Percentiles rank a stretch among this genome's conserved stretches.
These are phyloP conservation scores for Escarpia spicata DNA, from an alignment of 2,888 invertebrate species.

Conservation along the genomic window DNA sequence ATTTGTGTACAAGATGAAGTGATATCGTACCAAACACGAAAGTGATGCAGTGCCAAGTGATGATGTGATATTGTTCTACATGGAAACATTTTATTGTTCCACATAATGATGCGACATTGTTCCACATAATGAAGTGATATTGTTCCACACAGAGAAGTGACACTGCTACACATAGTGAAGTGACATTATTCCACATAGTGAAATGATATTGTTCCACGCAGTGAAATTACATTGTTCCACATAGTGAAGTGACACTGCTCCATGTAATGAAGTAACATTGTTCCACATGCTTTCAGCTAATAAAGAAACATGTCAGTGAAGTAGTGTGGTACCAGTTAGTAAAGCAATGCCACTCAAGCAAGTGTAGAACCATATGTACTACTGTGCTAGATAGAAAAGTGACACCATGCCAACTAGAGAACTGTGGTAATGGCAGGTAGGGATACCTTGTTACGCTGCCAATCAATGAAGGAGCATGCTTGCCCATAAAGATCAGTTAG, in stretches of 20 bases:
- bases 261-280: background rate
- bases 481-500: background rate
- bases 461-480: background rate
- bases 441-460: no score
- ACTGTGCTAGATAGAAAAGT: no score
- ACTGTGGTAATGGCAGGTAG: background rate
- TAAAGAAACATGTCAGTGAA: background rate
- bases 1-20: background rate
- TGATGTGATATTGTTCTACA: background rate
- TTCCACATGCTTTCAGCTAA: background rate
- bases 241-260: background rate
- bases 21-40: background rate
- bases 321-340: background rate
- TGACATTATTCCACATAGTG: background rate
- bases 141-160: background rate
- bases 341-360: background rate
- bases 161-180: background rate
- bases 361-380: background rate
- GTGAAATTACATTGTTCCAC: background rate
- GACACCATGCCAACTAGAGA: background rate
- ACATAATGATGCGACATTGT: background rate
- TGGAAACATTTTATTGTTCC: background rate
- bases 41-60: background rate
- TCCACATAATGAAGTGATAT: background rate
- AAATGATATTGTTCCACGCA: background rate